These are phyloP conservation scores for human (Homo sapiens) DNA, from an alignment of 2,113 vertebrate species.

Conservation along the genomic window DNA sequence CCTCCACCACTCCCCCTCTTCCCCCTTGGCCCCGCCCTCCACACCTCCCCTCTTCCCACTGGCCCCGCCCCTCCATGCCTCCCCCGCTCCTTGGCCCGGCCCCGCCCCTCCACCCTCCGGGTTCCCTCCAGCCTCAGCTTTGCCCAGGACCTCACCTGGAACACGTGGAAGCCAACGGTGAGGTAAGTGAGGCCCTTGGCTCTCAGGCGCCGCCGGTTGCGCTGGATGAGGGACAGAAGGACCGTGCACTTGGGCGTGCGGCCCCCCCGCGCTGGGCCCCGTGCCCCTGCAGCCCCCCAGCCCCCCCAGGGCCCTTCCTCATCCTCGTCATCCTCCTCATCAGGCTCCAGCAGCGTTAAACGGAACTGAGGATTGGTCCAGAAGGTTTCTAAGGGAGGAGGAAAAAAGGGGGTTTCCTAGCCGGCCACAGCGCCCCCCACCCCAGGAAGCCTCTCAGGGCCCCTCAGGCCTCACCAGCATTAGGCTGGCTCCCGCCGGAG, in stretches of 20 bases:
- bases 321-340: constrained; percentile 35
- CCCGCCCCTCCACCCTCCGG: too few species aligned
- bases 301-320: constrained; percentile 37
- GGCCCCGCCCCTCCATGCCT: background rate
- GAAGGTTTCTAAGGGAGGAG: constrained; percentile 70
- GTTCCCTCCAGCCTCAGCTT: fast-evolving
- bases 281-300: background rate
- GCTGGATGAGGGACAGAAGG: constrained; percentile 81
- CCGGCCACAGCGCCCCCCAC: fast-evolving
- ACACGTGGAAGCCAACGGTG: constrained; percentile 77
- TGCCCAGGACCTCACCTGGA: constrained; percentile 69
- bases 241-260: constrained; percentile 70
- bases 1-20: fast-evolving
- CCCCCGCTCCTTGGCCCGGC: background rate
- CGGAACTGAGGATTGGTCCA: constrained; percentile 84
- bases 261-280: background rate
- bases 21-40: background rate
- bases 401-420: background rate
- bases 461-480: constrained; percentile 54
- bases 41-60: too few species aligned
- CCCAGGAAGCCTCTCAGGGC: fast-evolving
- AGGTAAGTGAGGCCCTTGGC: constrained; percentile 77
- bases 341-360: constrained; percentile 75
- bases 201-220: constrained; percentile 64
- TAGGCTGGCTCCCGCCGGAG: constrained; percentile 73